Percentiles rank a stretch among this genome's conserved stretches.
Conservation (phyloP, 1,140 invertebrate genomes). For the Drosophila kurseongensis region DNA sequence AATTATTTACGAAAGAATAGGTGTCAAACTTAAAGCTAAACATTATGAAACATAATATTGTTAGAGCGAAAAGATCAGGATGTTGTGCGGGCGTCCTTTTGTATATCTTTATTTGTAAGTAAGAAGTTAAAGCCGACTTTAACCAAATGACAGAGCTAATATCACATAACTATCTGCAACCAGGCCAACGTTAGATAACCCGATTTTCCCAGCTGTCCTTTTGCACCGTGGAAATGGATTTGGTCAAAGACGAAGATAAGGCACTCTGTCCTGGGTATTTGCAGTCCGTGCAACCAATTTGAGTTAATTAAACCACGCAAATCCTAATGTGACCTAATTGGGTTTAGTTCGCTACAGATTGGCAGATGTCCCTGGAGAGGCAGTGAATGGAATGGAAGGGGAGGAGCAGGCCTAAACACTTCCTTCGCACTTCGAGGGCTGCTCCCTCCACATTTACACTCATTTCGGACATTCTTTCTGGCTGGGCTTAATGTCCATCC, state of each 20-base stretch:
- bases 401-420: conserved; percentile 37
- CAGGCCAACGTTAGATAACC: conserved; percentile 10
- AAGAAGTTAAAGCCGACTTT: background rate
- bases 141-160: background rate
- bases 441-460: conserved; percentile 33
- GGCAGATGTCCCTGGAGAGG: conserved; percentile 39
- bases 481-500: conserved; percentile 47
- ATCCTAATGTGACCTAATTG: conserved; percentile 79
- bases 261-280: conserved; percentile 22
- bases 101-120: too few relatives aligned
- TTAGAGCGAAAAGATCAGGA: too few relatives aligned
- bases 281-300: conserved; percentile 62
- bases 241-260: conserved; percentile 12
- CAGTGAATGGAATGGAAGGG: conserved; percentile 5
- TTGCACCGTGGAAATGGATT: conserved; percentile 23
- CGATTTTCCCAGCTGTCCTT: conserved; percentile 3
- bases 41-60: too few relatives aligned
- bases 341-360: conserved; percentile 54
- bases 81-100: too few relatives aligned
- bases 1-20: too few relatives aligned
- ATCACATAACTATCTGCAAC: background rate
- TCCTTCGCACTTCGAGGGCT: conserved; percentile 46
- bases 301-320: conserved; percentile 77
- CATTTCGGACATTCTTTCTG: conserved; percentile 37
- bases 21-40: too few relatives aligned